These are phyloP conservation scores for Speoplatyrhinus poulsoni DNA, from an alignment of 2,113 vertebrate genomes.

Conservation along the genomic window DNA sequence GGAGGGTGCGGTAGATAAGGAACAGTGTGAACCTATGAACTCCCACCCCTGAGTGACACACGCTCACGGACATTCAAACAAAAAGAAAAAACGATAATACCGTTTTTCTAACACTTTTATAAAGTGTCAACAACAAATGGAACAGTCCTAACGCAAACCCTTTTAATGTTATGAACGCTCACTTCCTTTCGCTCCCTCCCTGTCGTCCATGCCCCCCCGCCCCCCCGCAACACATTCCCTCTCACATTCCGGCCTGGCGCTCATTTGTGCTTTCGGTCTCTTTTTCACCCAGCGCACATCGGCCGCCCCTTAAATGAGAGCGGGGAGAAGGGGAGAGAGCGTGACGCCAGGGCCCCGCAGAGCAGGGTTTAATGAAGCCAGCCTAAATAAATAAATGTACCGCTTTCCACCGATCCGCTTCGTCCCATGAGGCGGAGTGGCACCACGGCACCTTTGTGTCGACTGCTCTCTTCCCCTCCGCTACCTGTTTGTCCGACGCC, in stretches of 20 bases:
- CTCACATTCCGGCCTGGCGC: constrained; percentile 26
- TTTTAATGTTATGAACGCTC: constrained; percentile 34
- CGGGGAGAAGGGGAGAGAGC: constrained; percentile 40
- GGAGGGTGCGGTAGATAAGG: too few relatives aligned
- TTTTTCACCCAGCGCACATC: constrained; percentile 65
- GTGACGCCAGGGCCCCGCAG: constrained; percentile 53
- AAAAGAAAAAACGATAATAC: too few relatives aligned
- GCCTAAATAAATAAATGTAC: constrained; percentile 76
- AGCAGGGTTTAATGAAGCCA: constrained; percentile 70
- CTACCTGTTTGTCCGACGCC: constrained; percentile 74
- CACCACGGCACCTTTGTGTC: constrained; percentile 61
- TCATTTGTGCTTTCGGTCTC: constrained; percentile 53
- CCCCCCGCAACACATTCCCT: constrained; percentile 10
- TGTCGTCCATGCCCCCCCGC: too few relatives aligned
- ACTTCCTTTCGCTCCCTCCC: constrained; percentile 11
- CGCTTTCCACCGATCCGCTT: constrained; percentile 67
- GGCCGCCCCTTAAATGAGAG: constrained; percentile 57
- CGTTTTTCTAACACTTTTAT: too few relatives aligned
- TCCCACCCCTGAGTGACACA: too few relatives aligned
- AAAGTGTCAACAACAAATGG: too few relatives aligned
- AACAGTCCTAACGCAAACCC: too few relatives aligned
- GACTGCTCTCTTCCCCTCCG: constrained; percentile 31
- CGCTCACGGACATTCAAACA: too few relatives aligned
- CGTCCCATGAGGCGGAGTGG: constrained; percentile 59
- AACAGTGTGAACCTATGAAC: too few relatives aligned